Percentiles rank a stretch among this genome's conserved stretches.
These are phyloP conservation scores for Urocynchramus pylzowi DNA, from an alignment of 2,113 vertebrate genomes.

Conservation along the genomic window DNA sequence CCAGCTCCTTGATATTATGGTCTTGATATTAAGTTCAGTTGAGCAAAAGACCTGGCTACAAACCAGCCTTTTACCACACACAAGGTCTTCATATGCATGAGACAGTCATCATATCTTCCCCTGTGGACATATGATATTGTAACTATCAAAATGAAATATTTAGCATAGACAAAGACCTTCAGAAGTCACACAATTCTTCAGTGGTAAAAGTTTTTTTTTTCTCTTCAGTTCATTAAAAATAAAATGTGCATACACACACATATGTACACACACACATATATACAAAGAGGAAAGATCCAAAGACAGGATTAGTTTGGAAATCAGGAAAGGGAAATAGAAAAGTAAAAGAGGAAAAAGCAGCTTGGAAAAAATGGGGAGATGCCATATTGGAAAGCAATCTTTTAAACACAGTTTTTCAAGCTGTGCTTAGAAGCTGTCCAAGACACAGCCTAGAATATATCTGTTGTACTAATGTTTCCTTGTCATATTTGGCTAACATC, in stretches of 20 bases:
- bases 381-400: slow-evolving; percentile 48
- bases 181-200: neutral
- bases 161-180: neutral
- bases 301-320: neutral
- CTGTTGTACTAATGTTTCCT: neutral
- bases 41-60: slow-evolving; percentile 30
- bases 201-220: neutral
- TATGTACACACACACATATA: neutral
- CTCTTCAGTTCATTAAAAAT: neutral
- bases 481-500: slow-evolving; percentile 33
- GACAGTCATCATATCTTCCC: neutral
- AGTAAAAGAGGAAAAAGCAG: neutral
- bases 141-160: neutral
- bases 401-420: slow-evolving; percentile 56
- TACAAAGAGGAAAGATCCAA: neutral
- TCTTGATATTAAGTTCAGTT: slow-evolving; percentile 36
- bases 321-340: neutral
- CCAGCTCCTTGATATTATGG: slow-evolving; percentile 55
- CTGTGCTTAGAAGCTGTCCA: slow-evolving; percentile 63
- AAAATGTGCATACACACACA: neutral
- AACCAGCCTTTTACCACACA: slow-evolving; percentile 16
- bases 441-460: slow-evolving; percentile 53
- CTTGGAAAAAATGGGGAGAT: neutral
- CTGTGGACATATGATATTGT: neutral
- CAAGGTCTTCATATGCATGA: neutral